Percentiles rank a stretch among this genome's conserved stretches.
Conservation (phyloP, 2,888 invertebrate genomes). For the Pyrocoelia pectoralis region DNA sequence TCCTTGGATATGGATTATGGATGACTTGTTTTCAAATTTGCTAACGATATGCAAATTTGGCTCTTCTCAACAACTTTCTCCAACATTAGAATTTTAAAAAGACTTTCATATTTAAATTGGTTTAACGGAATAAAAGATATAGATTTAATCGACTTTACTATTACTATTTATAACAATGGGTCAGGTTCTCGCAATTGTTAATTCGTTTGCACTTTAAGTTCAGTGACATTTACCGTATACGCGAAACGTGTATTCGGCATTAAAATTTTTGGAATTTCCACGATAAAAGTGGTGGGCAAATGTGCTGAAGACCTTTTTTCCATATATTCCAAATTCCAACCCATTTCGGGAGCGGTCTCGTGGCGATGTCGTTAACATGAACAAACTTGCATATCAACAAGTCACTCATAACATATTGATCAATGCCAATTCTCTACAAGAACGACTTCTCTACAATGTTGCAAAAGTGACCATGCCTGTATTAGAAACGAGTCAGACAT, state of each 20-base stretch:
- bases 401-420: slow-evolving; percentile 2
- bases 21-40: no score
- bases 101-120: no score
- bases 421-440: neutral
- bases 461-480: neutral
- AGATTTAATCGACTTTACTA: neutral
- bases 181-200: slow-evolving; percentile 27
- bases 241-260: no score
- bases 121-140: no score
- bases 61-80: neutral
- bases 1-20: no score
- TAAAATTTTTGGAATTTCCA: no score
- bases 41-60: neutral
- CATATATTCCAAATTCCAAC: no score
- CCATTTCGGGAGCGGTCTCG: neutral
- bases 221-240: neutral
- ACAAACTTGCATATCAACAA: slow-evolving; percentile 3
- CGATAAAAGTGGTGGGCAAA: no score
- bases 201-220: neutral
- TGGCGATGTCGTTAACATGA: neutral
- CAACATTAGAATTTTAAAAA: no score
- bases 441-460: neutral
- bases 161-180: slow-evolving; percentile 22
- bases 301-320: no score
- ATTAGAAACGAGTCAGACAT: neutral